Evolutionary conservation across 2,113 vertebrate species (phyloP), one percentile per base, ranked within the genome.

Genomic region (Mesoclemmys tuberculata): DNA sequence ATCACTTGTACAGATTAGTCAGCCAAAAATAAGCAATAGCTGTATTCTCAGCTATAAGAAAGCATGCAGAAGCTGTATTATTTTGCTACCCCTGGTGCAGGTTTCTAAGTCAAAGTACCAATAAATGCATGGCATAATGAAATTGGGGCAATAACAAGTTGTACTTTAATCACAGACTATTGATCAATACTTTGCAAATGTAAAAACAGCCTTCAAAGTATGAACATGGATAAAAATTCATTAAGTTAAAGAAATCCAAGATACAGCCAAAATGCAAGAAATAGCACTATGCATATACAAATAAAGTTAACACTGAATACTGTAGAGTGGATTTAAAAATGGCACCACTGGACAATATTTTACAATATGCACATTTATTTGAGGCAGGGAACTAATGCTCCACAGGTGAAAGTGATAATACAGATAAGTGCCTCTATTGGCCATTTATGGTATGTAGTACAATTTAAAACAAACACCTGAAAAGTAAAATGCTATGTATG

Each of bases 351-450:
- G 94, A 96, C 92, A 94, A 38, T 91, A 96, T 95, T 96, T 98
- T 98, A 97, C 95, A 98, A 97, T 97, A 98, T 97, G 96, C 95
- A 98, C 93, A 97, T 97, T 97, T 97, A 97, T 96, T 97, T 91
- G 88, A 97, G 89, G 88, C 90, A 87, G 90, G 95, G 96, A 97
- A 96, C 94, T 96, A 93, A 93, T 16, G 94, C 91, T 98, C 95
- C 97, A 97, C 93, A 95, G 95, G 90, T 82, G 64, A 97, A 96
- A 97, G 91, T 35, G 79, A 3, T 64, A 94, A 95, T 87, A 97
- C 80, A 92, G 95, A 82, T 94, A 88, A 92, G 97, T 95, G 97
- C 90, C 96, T 85, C 87, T 78, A 58, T 89, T 88, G 96, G 96
- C 93, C 96, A 80, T 56, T 78, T 80, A 82, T 14, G 84, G 91